phyloP scores from a whole-genome alignment of 2,888 invertebrate genomes.

The Phortica magna region DNA sequence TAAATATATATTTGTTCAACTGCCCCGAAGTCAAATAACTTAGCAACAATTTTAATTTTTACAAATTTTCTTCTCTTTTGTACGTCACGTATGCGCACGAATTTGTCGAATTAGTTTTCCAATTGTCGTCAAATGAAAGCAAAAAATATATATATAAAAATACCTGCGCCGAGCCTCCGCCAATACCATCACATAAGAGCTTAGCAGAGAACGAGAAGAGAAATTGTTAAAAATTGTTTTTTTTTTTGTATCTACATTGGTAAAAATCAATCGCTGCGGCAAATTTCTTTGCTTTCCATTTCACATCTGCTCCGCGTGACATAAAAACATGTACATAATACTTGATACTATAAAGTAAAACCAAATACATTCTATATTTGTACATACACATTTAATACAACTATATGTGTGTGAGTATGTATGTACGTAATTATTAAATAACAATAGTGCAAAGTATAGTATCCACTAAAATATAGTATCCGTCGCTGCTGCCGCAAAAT shows the following conservation, averaged over 20 bases:
- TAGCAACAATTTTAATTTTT: no score
- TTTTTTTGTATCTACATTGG: background rate
- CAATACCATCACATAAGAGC: background rate
- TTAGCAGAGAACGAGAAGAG: background rate
- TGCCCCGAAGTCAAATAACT: no score
- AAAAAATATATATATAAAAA: no score
- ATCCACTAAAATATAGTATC: background rate
- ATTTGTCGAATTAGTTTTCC: no score
- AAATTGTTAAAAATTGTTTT: background rate
- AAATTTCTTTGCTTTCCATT: background rate
- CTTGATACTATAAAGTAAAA: background rate
- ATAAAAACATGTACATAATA: background rate
- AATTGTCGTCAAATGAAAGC: no score
- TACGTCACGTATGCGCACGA: no score
- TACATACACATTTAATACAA: conserved; percentile 19
- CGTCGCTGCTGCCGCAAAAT: background rate
- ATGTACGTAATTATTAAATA: conserved; percentile 22
- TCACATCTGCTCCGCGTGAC: background rate
- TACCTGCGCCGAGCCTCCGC: no score
- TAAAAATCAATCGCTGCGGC: conserved; percentile 23
- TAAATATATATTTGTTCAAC: background rate
- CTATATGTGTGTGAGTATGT: background rate
- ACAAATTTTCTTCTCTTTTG: no score
- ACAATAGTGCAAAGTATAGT: conserved; percentile 22
- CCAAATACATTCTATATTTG: conserved; percentile 1